These are phyloP conservation scores for Corythornis leucogaster DNA, from an alignment of 2,797 vertebrate genomes.

Conservation along the genomic window DNA sequence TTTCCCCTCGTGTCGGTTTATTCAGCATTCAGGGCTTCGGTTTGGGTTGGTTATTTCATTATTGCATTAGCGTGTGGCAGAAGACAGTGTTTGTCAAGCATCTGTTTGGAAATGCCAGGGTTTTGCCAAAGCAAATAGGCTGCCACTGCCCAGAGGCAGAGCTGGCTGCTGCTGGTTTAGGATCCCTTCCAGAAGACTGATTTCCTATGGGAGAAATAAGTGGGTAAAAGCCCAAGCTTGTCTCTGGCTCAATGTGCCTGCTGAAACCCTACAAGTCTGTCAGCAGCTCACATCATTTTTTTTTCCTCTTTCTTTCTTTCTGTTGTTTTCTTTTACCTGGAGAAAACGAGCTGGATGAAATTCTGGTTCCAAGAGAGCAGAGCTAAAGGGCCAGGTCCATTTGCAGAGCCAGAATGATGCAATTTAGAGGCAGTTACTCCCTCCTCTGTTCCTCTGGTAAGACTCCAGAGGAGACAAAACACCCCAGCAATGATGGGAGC, in stretches of 20 bases:
- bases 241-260: background rate
- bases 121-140: background rate
- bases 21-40: no score
- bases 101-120: background rate
- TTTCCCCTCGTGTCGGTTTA: no score
- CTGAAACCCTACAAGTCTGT: background rate
- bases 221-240: background rate
- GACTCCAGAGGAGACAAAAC: background rate
- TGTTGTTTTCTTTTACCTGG: background rate
- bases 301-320: background rate
- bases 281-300: background rate
- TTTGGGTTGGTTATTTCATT: no score
- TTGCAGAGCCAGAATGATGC: background rate
- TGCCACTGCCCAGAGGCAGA: background rate
- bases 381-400: background rate
- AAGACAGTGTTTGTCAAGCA: background rate
- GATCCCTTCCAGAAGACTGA: background rate
- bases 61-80: background rate
- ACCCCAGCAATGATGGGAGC: background rate
- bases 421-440: background rate
- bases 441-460: background rate
- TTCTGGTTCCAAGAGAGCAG: background rate
- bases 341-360: background rate
- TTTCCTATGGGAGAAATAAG: background rate
- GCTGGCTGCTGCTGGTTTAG: background rate